Evolutionary conservation across 53 echinoderm and acorn worm species (phyloP), one percentile per base, ranked within the genome.

Genomic region (Stichopus horrens): DNA sequence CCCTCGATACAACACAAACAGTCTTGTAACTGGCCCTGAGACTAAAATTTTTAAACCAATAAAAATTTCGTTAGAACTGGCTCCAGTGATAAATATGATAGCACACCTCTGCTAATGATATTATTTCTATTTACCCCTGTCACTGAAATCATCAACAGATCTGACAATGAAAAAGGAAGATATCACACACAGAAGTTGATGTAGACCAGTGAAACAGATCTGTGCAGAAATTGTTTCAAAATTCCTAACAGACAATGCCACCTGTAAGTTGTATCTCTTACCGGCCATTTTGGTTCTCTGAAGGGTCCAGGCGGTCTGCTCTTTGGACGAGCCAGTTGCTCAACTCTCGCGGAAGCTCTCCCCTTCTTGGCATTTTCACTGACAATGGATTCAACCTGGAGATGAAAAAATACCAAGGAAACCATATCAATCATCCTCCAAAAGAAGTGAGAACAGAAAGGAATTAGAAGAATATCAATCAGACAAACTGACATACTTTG

Each of bases 261-360:
- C 37, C 37, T 1, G 37, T 21, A 4, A 74, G 7, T 0, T 18
- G 10, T 74, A 3, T 21, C 7, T 96, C 98, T 94, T 94, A 98
- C 98, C 4, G 96, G 98, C 98, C 98, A 98, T 77, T 91, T 93
- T 5, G 98, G 84, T 74, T 94, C 98, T 85, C 98, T 94, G 89
- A 98, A 98, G 0, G 98, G 98, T 66, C 98, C 98, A 10, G 89
- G 77, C 4, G 98, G 96, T 23, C 98, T 73, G 57, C 92, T 94
- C 86, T 98, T 98, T 58, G 98, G 94, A 59, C 96, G 90, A 19
- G 96, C 82, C 85, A 98, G 89, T 77, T 55, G 81, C 22, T 94
- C 94, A 7, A 98, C 78, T 77, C 98, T 90, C 8, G 92, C 51
- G 0, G 98, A 93, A 20, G 96, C 94, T 22, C 60, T 60, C 6